These are phyloP conservation scores for Macrocentrus cingulum DNA, from an alignment of 1,140 invertebrate species.

Conservation along the genomic window DNA sequence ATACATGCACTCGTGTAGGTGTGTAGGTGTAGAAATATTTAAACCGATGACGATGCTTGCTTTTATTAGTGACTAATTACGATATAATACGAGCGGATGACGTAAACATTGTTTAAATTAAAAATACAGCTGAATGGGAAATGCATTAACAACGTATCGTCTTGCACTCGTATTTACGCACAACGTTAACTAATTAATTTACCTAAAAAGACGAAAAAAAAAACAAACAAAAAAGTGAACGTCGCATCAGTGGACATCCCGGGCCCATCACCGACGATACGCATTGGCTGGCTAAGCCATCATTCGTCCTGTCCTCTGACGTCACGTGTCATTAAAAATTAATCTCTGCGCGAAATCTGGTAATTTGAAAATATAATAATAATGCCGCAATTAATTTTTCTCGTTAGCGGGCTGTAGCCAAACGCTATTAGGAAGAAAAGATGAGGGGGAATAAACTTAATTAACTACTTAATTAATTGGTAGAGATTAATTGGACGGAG, in stretches of 20 bases:
- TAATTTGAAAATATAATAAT: no score
- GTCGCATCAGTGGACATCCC: constrained; percentile 41
- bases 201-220: no score
- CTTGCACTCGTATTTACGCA: constrained; percentile 47
- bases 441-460: background rate
- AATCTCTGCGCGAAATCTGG: background rate
- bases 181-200: background rate
- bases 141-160: constrained; percentile 42
- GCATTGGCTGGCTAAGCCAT: no score
- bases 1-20: background rate
- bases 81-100: constrained; percentile 49
- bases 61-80: constrained; percentile 15
- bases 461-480: constrained; percentile 10
- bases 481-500: constrained; percentile 56
- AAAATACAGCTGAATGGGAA: background rate
- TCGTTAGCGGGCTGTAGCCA: background rate
- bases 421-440: no score
- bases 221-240: constrained; percentile 26
- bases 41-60: constrained; percentile 12
- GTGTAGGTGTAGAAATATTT: constrained; percentile 31
- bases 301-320: background rate
- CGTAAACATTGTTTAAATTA: constrained; percentile 40
- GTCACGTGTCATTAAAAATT: background rate
- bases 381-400: background rate
- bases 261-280: constrained; percentile 37